These are phyloP conservation scores for Stomatorhinus ivindoensis DNA, from an alignment of 2,113 vertebrate genomes.

Conservation along the genomic window DNA sequence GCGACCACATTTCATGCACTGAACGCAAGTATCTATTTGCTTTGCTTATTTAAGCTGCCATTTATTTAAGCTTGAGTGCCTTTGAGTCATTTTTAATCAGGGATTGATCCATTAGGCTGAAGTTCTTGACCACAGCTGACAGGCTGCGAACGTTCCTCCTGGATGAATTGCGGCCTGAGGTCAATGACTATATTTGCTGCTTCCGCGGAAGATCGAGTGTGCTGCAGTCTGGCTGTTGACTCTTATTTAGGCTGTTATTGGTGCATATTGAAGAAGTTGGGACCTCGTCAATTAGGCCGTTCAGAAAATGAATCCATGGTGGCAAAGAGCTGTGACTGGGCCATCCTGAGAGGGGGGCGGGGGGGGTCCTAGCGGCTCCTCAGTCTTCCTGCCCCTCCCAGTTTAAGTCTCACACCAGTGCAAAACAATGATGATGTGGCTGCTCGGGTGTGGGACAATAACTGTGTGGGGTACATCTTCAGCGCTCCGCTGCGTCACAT, in stretches of 20 bases:
- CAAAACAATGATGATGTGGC: slow-evolving; percentile 68
- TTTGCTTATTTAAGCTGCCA: neutral
- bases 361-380: neutral
- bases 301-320: neutral
- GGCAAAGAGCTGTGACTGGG: too few relatives aligned
- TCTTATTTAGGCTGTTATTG: neutral
- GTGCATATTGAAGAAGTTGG: neutral
- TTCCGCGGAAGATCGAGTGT: neutral
- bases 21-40: neutral
- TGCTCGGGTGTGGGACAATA: slow-evolving; percentile 73
- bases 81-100: slow-evolving; percentile 36
- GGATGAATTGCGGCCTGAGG: neutral
- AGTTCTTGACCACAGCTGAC: neutral
- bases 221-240: neutral
- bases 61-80: neutral
- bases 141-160: neutral
- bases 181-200: neutral
- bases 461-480: slow-evolving; percentile 50
- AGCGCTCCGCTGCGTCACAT: neutral
- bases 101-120: slow-evolving; percentile 45
- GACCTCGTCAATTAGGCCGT: neutral
- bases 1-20: neutral
- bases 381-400: slow-evolving; percentile 46
- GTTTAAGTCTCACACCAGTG: slow-evolving; percentile 79
- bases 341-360: neutral